phyloP scores from a whole-genome alignment of 1,140 invertebrate genomes.

The Calliphora vicina region DNA sequence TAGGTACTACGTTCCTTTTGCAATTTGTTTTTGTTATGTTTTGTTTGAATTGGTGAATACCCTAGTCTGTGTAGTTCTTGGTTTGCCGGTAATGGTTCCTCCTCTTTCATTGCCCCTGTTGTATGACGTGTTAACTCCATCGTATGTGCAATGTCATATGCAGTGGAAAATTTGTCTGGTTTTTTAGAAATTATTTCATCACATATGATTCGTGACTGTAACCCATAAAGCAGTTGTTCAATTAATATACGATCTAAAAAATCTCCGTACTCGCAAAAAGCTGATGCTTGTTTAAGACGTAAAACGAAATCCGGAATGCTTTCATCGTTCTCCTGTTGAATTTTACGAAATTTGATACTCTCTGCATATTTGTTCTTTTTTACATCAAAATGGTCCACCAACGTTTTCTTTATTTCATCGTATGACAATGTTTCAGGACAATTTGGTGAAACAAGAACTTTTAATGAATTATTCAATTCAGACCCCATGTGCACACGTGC shows the following conservation, averaged over 20 bases:
- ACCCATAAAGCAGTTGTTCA: neutral
- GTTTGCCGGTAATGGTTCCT: too few relatives aligned
- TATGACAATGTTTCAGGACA: too few relatives aligned
- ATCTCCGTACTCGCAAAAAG: neutral
- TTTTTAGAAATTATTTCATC: neutral
- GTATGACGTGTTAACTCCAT: neutral
- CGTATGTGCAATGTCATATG: conserved; percentile 10
- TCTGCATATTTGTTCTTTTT: too few relatives aligned
- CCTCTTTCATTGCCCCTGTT: too few relatives aligned
- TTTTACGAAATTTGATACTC: neutral
- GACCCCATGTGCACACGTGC: neutral
- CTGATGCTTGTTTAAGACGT: too few relatives aligned
- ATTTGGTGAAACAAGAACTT: neutral
- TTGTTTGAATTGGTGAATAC: too few relatives aligned
- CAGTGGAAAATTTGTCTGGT: neutral
- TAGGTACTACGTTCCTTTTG: too few relatives aligned
- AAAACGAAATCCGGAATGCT: neutral
- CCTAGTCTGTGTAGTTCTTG: too few relatives aligned
- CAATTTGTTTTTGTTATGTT: too few relatives aligned
- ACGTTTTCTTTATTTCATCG: neutral
- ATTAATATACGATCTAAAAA: neutral
- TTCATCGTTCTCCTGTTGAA: neutral
- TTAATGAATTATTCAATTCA: neutral
- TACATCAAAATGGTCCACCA: neutral
- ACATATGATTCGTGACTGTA: neutral